Evolutionary conservation across 2,113 vertebrate species (phyloP).

Genomic region (Hippocampus zosterae): DNA sequence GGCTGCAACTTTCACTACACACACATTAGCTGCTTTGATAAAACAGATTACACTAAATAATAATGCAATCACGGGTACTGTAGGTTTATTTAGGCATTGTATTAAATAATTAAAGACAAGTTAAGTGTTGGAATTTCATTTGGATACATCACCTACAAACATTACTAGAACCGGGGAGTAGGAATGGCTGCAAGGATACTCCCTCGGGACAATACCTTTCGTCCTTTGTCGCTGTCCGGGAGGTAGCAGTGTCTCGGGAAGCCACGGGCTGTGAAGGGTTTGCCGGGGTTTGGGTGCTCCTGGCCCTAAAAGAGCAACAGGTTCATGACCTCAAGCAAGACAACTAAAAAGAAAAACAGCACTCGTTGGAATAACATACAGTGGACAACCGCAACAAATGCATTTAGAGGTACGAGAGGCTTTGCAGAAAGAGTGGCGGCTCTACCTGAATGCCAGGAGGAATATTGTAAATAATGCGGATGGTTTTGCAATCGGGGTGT

Average conservation of each 20-base stretch:
- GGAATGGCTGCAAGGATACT: too few species aligned
- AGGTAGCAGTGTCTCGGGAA: constrained; percentile 96
- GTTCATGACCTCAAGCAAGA: background rate
- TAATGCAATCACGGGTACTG: too few species aligned
- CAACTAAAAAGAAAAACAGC: background rate
- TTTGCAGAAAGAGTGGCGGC: background rate
- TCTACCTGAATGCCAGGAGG: constrained; percentile 91
- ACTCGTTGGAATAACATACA: too few species aligned
- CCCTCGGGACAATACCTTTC: constrained; percentile 73
- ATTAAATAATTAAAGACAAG: too few species aligned
- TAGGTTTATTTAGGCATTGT: too few species aligned
- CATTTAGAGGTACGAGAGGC: background rate
- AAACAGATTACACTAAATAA: too few species aligned
- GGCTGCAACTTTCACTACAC: too few species aligned
- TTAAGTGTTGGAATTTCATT: too few species aligned
- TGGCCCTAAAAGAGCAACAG: constrained; percentile 73
- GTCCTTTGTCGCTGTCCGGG: constrained; percentile 91
- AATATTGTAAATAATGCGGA: constrained; percentile 96
- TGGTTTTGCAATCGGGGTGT: constrained; percentile 91
- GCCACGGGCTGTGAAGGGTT: constrained; percentile 92
- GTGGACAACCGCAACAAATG: too few species aligned
- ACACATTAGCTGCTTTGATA: too few species aligned
- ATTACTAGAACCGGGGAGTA: too few species aligned
- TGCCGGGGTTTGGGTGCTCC: constrained; percentile 92
- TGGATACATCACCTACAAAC: too few species aligned